Evolutionary conservation across 37 sponge, comb jelly and placozoan genomes (phyloP).

Genomic region (Tethya wilhelma): DNA sequence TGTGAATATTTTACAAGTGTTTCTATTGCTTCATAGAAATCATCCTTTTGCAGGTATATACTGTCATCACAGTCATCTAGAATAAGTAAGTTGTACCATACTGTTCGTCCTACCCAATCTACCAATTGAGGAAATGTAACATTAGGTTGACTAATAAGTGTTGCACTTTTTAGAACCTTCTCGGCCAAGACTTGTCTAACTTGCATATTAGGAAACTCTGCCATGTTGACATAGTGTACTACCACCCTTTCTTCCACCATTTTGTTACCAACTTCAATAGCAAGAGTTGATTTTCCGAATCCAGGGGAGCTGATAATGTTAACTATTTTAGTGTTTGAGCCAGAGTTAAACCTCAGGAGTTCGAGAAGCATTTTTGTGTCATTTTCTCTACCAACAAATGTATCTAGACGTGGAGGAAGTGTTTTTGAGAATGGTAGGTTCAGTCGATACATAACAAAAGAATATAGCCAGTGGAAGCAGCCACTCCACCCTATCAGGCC

Average conservation of each 20-base stretch:
- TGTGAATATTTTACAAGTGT: not conserved
- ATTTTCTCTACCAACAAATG: conserved; percentile 28
- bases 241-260: not conserved
- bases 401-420: not conserved
- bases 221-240: conserved; percentile 29
- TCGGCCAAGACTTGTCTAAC: conserved; percentile 15
- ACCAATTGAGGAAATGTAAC: conserved; percentile 8
- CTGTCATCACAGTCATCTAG: conserved; percentile 38
- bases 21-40: conserved; percentile 10
- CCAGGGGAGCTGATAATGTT: conserved; percentile 42
- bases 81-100: not conserved
- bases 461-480: too few species aligned
- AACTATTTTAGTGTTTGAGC: not conserved
- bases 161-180: not conserved
- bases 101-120: not conserved
- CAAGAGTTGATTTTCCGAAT: conserved; percentile 39
- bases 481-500: too few species aligned
- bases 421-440: conserved; percentile 5
- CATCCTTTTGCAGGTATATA: not conserved
- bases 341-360: not conserved
- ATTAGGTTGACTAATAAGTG: not conserved
- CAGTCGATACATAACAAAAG: not conserved
- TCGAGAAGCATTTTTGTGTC: not conserved
- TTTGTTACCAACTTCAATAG: conserved; percentile 5
- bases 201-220: not conserved